These are phyloP conservation scores for Calonectris borealis DNA, from an alignment of 2,113 vertebrate species.

Conservation along the genomic window DNA sequence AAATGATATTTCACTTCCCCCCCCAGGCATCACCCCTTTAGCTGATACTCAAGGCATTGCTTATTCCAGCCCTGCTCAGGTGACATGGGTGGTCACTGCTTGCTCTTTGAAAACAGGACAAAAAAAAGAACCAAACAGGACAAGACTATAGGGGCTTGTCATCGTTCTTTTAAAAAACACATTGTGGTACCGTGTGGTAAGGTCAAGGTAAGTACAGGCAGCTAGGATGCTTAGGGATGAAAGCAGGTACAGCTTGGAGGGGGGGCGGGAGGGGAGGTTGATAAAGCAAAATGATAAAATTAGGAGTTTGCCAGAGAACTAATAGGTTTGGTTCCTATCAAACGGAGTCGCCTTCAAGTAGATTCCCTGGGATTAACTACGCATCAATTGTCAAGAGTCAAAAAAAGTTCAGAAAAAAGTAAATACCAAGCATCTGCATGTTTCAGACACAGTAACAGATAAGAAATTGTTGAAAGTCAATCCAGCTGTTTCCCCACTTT, in stretches of 20 bases:
- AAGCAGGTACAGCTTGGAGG: background rate
- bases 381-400: background rate
- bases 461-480: background rate
- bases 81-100: background rate
- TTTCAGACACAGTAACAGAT: background rate
- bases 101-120: background rate
- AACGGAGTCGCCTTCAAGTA: fast-evolving
- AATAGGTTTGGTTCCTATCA: background rate
- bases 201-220: background rate
- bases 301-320: background rate
- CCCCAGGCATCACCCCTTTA: background rate
- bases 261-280: background rate
- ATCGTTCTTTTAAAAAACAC: background rate
- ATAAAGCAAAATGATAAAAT: background rate
- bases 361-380: background rate
- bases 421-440: background rate
- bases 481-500: background rate
- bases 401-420: background rate
- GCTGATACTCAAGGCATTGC: background rate
- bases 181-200: too few species aligned
- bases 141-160: background rate
- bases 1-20: background rate
- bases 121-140: background rate
- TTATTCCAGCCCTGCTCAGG: background rate
- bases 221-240: background rate